Conservation (phyloP, 2,888 invertebrate species). For the Allacma fusca region DNA sequence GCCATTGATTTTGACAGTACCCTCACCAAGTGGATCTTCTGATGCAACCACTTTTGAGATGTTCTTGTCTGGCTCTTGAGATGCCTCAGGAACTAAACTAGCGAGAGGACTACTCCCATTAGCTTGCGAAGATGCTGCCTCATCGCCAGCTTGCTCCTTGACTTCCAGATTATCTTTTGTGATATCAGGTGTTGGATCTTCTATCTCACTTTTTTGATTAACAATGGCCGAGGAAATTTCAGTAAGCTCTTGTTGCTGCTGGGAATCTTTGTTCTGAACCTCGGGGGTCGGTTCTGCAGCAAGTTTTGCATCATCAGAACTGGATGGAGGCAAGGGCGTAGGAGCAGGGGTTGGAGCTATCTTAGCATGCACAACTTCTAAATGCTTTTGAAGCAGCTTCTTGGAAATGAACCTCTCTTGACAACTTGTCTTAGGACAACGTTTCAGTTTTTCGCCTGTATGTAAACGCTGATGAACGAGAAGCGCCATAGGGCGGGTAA, state of each 20-base stretch:
- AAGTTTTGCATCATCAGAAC: background rate
- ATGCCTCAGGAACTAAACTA: too few species aligned
- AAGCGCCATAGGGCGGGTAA: conserved; percentile 78
- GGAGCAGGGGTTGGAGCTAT: background rate
- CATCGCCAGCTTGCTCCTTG: too few species aligned
- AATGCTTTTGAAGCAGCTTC: conserved; percentile 78
- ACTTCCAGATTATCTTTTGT: background rate
- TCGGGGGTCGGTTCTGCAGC: background rate
- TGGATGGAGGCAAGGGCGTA: conserved; percentile 36
- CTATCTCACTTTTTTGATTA: background rate
- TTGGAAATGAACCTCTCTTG: conserved; percentile 81
- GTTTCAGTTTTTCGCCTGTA: conserved; percentile 74
- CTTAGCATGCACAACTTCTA: conserved; percentile 50
- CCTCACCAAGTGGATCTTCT: too few species aligned
- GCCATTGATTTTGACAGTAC: background rate
- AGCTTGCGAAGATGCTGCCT: too few species aligned
- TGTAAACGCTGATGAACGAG: conserved; percentile 87
- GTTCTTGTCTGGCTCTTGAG: too few species aligned
- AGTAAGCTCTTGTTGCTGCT: background rate
- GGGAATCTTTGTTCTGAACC: too few species aligned
- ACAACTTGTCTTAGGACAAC: conserved; percentile 74
- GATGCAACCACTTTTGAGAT: too few species aligned
- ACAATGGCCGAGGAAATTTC: background rate
- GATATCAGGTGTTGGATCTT: background rate
- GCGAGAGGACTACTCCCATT: too few species aligned